A percentile compares a stretch with the other conserved stretches of the same genome.
Evolutionary conservation across 1,140 invertebrate genomes (phyloP).

Genomic region (Drosophila nikananu): DNA sequence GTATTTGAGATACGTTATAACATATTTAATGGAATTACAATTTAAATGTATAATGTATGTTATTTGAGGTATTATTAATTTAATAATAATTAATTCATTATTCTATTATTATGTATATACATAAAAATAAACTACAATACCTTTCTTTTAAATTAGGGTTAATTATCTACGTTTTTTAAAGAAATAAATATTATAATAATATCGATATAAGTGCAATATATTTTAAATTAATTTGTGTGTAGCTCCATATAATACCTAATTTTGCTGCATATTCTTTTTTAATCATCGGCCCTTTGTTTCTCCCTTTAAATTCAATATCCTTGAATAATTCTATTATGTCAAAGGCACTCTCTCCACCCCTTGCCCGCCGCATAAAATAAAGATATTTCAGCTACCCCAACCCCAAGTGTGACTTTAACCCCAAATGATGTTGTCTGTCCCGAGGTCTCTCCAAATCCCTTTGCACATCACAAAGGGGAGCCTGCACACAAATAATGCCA

Average conservation of each 20-base stretch:
- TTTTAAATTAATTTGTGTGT: too few relatives aligned
- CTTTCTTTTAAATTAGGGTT: too few relatives aligned
- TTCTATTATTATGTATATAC: too few relatives aligned
- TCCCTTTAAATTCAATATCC: constrained; percentile 6
- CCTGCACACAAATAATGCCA: constrained; percentile 19
- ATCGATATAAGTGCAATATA: too few relatives aligned
- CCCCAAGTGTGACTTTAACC: constrained; percentile 35
- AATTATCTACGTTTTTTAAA: too few relatives aligned
- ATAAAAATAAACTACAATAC: too few relatives aligned
- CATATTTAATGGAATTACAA: too few relatives aligned
- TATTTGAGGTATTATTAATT: too few relatives aligned
- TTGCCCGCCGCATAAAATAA: constrained; percentile 43
- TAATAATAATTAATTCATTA: too few relatives aligned
- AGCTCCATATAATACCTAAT: not conserved
- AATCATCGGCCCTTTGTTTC: not conserved
- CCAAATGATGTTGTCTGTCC: constrained; percentile 42
- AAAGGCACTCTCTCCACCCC: constrained; percentile 1
- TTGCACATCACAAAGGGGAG: constrained; percentile 20
- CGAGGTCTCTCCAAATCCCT: constrained; percentile 2
- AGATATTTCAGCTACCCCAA: constrained; percentile 50
- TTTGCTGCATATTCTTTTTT: not conserved
- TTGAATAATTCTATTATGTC: not conserved
- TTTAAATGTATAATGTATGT: too few relatives aligned
- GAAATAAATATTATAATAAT: too few relatives aligned
- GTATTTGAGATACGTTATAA: too few relatives aligned